Evolutionary conservation across 2,888 invertebrate genomes (phyloP).

Genomic region (Ophonus ardosiacus): DNA sequence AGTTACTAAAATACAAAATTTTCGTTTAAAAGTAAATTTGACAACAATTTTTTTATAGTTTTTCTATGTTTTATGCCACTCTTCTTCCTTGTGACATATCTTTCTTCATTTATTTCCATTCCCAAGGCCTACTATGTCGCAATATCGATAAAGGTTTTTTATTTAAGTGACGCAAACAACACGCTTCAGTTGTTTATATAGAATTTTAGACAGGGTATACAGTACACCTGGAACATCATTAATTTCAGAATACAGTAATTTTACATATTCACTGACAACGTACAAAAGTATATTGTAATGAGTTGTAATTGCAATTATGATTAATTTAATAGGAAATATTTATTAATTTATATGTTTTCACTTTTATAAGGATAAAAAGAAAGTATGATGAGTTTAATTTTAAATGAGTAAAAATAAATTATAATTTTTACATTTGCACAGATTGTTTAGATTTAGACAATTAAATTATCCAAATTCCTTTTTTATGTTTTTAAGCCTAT

Average conservation of each 20-base stretch:
- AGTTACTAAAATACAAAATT: too few species aligned
- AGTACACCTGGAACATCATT: conserved; percentile 22
- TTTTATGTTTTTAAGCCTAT: too few species aligned
- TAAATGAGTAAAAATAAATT: background rate
- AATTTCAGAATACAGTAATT: conserved; percentile 15
- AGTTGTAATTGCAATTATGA: background rate
- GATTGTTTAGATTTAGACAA: background rate
- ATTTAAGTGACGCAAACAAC: background rate
- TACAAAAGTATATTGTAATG: background rate
- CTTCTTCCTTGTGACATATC: background rate
- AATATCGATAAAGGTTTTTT: conserved; percentile 13
- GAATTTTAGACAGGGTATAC: background rate
- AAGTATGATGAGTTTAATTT: background rate
- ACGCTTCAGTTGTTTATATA: conserved; percentile 29
- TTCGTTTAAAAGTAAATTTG: too few species aligned
- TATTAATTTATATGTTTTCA: conserved; percentile 22
- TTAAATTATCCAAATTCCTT: too few species aligned
- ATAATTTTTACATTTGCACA: background rate
- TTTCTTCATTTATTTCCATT: background rate
- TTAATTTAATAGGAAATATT: background rate
- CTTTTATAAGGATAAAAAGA: background rate
- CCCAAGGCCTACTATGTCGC: background rate
- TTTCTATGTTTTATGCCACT: background rate
- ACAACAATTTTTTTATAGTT: background rate
- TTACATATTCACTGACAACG: background rate